Evolutionary conservation across 1,140 invertebrate species (phyloP), one percentile per base, ranked within the genome.

Genomic region (Pseudomyrmex gracilis): DNA sequence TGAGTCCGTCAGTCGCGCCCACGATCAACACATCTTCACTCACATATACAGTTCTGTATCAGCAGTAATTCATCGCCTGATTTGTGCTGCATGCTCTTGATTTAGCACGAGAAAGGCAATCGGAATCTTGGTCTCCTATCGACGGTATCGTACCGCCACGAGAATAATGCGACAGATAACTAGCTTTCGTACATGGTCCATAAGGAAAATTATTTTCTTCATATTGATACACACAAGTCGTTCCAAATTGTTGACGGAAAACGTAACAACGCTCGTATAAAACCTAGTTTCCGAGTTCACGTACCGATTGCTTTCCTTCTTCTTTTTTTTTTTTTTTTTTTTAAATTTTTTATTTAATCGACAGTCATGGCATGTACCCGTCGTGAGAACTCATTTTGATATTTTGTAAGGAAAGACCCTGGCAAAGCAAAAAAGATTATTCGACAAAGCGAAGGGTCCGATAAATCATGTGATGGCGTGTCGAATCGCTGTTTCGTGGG

Each of bases 1-100:
- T 98, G 96, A 97, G 96, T 95, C 87, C 91, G 91, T 93, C 90
- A 93, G 89, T 94, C 92, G 92, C 90, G 91, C 91, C 92, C 89
- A 93, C 91, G 91, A 94, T 92, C 93, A 91, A 89, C 91, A 93
- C 85, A 88, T 91, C 90, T 91, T 89, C 82, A 92, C 90, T 92
- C 90, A 91, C 91, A 92, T 91, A 91, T 90, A 92, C 91, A 94
- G 92, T 93, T 94, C 92, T 93, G 92, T 94, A 94, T 93, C 91
- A 91, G 86, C 92, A 93, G 91, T 93, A 92, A 93, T 93, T 88
- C 88, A 91, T 91, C 87, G 80, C 83, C 68, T 84, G 85, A 90
- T 90, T 88, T 86, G 84, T 55, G 45, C 84, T 80, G 83, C 87
- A 89, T 88, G 84, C 71, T 76, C n/a, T 85, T 66, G 45, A 82